Evolutionary conservation across 53 echinoderm and acorn worm genomes (phyloP), one percentile per base, ranked within the genome.

Genomic region (Holothuria leucospilota): DNA sequence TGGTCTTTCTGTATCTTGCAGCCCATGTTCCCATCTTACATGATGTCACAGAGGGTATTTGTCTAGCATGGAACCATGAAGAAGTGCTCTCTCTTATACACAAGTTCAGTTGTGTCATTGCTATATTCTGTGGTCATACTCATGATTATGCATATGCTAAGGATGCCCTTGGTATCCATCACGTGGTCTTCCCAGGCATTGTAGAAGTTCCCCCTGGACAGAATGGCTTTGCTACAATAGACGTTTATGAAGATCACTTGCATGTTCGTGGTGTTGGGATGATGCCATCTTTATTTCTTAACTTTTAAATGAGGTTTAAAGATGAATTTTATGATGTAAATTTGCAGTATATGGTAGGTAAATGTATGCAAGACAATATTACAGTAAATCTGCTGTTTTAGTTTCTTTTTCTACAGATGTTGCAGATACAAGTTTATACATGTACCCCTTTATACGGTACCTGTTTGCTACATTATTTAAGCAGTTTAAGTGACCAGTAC

Each of bases 11-110:
- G 8, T 11, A 46, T 56, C 79, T 86, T 91, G 8, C 90, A 97
- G 97, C 87, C 28, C 97, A 97, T 65, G 74, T 87, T 23, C 95
- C 97, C 14, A 59, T 97, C 79, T 62, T 68, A 59, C 91, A 87
- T 1, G 27, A 68, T 3, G 65, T 34, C 20, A 40, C 34, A 6
- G 21, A 61, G 7, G 27, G 69, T 13, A 60, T 80, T 18, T 93
- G 93, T 62, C 95, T 97, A 1, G 41, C 81, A 1, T 97, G 97
- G 97, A 91, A 97, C 88, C 91, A 95, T 84, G 51, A 88, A 24
- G 91, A 95, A 25, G 91, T 91, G 15, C 86, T 95, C 7, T 58
- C 85, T 10, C 30, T 91, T 56, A 34, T 97, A 0, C 91, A 86
- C 13, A 26, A 87, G 60, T 91, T 70, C 62, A 73, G 52, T 26